These are phyloP conservation scores for Tetragnatha versicolor DNA, from an alignment of 1,140 invertebrate genomes.

Conservation along the genomic window DNA sequence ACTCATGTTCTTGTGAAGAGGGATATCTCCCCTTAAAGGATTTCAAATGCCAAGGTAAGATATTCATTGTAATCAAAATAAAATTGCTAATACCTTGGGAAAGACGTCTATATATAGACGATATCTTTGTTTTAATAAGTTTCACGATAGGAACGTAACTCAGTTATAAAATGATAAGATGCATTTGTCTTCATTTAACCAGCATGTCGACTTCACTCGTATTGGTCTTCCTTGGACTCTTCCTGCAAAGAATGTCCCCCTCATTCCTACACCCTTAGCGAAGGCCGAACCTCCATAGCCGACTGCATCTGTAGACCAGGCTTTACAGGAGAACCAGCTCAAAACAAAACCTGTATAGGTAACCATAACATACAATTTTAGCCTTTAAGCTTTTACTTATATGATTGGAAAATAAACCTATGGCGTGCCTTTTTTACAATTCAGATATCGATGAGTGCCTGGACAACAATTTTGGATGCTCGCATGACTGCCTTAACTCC, in stretches of 20 bases:
- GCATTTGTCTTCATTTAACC: background rate
- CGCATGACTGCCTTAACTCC: slow-evolving; percentile 70
- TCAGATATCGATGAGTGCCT: slow-evolving; percentile 72
- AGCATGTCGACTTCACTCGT: slow-evolving; percentile 7
- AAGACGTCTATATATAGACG: background rate
- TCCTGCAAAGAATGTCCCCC: background rate
- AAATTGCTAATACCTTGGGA: background rate
- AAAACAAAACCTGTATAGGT: background rate
- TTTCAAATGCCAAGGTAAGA: slow-evolving; percentile 4
- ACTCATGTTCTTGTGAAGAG: background rate
- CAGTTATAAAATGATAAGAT: background rate
- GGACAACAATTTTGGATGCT: slow-evolving; percentile 53
- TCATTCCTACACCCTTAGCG: background rate
- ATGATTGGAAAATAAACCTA: slow-evolving; percentile 53
- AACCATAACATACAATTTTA: background rate
- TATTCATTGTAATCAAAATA: background rate
- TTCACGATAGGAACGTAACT: background rate
- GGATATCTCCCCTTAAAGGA: background rate
- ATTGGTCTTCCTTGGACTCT: background rate
- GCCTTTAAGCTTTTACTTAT: background rate
- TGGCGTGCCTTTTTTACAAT: slow-evolving; percentile 5
- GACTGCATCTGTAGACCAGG: slow-evolving; percentile 1
- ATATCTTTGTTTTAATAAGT: background rate
- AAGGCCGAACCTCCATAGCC: background rate
- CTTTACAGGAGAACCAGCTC: background rate